Percentiles rank a stretch among this genome's conserved stretches.
These are phyloP conservation scores for Biston betularia DNA, from an alignment of 2,888 invertebrate genomes.

Conservation along the genomic window DNA sequence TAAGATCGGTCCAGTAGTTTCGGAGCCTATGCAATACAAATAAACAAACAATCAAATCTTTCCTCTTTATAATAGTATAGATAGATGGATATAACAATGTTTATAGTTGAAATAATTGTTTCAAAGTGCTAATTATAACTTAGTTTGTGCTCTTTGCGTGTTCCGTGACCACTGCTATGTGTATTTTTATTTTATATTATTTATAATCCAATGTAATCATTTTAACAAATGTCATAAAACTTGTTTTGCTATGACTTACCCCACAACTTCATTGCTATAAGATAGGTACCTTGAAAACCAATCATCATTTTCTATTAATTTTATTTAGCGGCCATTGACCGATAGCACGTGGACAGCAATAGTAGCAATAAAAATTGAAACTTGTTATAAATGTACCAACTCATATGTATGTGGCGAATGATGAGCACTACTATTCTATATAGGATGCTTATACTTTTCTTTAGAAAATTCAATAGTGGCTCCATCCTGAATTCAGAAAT, in stretches of 20 bases:
- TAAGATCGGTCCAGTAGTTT: too few species aligned
- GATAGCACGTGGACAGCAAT: neutral
- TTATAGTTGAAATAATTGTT: neutral
- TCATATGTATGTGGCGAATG: neutral
- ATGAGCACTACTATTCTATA: neutral
- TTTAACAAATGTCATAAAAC: neutral
- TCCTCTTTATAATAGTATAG: too few species aligned
- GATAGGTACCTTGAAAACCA: neutral
- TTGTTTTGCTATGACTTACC: neutral
- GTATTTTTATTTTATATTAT: neutral
- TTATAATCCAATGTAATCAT: neutral
- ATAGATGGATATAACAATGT: too few species aligned
- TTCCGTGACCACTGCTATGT: neutral
- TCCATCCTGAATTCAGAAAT: neutral
- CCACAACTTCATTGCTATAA: neutral
- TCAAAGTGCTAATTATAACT: neutral
- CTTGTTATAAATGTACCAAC: neutral
- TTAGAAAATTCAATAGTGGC: neutral
- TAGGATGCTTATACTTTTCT: neutral
- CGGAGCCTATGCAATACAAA: too few species aligned
- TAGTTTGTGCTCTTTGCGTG: neutral
- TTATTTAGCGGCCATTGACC: conserved; percentile 1
- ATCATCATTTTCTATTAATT: neutral
- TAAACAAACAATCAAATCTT: too few species aligned
- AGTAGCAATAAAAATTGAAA: neutral